Evolutionary conservation across 2,888 invertebrate genomes (phyloP).

Genomic region (Agrilus cyanescens): DNA sequence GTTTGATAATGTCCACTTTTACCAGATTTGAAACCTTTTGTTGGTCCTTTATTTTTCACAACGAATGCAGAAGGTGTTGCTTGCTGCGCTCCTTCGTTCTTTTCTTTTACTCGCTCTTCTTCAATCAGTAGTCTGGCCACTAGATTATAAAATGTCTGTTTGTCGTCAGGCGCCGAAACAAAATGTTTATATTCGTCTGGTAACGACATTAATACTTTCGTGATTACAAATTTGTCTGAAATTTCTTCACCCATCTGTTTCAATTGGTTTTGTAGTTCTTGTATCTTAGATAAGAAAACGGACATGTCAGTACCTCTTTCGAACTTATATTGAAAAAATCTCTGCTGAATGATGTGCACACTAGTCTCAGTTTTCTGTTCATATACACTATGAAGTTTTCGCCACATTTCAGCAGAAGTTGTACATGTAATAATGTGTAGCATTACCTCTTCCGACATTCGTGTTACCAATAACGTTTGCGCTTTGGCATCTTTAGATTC

Average conservation of each 20-base stretch:
- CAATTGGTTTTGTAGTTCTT: conserved; percentile 18
- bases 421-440: no score
- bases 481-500: no score
- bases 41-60: no score
- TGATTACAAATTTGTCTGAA: conserved; percentile 15
- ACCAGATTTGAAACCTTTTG: no score
- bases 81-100: no score
- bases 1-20: no score
- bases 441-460: no score
- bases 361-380: conserved; percentile 14
- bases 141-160: conserved; percentile 16
- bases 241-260: conserved; percentile 14
- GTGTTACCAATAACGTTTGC: no score
- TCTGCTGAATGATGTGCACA: conserved; percentile 19
- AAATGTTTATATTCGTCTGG: conserved; percentile 12
- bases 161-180: conserved; percentile 14
- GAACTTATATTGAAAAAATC: conserved; percentile 18
- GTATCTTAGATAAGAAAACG: conserved; percentile 21
- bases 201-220: conserved; percentile 13
- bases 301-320: conserved; percentile 15
- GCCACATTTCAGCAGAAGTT: conserved; percentile 14
- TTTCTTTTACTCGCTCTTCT: conserved; percentile 10
- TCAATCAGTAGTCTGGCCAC: conserved; percentile 16
- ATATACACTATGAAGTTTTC: conserved; percentile 16
- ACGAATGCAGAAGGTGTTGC: no score